Base-by-base conservation (phyloP, 2,888 invertebrate species). In the Melanargia galathea region DNA sequence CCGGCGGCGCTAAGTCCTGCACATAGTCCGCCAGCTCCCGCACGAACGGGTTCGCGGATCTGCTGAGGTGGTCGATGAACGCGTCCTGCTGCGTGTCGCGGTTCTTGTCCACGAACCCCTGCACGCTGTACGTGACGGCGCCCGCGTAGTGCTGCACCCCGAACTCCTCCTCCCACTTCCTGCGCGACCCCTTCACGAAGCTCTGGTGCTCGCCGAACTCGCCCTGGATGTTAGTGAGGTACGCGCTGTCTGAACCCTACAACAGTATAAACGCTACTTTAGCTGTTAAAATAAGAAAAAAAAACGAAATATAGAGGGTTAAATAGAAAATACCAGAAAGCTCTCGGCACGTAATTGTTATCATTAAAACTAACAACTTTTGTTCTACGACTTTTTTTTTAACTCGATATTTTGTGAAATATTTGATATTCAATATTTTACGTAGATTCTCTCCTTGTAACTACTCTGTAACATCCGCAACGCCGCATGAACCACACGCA, bases 11-110 rank as follows among this genome's bases (percentile, higher is more conserved):
- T 51, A 90, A 71, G 40, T 91, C 91, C 52, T 87, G 87, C 11
- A 87, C 89, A 63, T 92, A 92, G 71, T 92, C 93, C 1, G 94
- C 94, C 10, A 95, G 88, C 75, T 96, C 96, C 75, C 96, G 94
- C 0, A 97, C 95, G 78, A 97, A 97, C 43, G 94, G 94, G 76
- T 97, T 96, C 4, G 93, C 94, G 55, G 97, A 97, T 46, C 96
- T 92, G 49, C 96, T 95, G 92, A 98, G 94, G 70, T 96, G 95
- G 81, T 98, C 97, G 70, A 98, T 97, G 78, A 98, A 95, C 0
- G 97, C 97, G 78, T 97, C 97, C 80, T 98, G 97, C 79, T 97
- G 97, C 0, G 97, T 97, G 76, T 98, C 97, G 8, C 97, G 92
- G 83, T 98, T 98, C 87, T 98, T 98, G 78, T 97, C 97, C 1